Conservation (phyloP, 2,113 vertebrate genomes). For the Lipophrys pholis region DNA sequence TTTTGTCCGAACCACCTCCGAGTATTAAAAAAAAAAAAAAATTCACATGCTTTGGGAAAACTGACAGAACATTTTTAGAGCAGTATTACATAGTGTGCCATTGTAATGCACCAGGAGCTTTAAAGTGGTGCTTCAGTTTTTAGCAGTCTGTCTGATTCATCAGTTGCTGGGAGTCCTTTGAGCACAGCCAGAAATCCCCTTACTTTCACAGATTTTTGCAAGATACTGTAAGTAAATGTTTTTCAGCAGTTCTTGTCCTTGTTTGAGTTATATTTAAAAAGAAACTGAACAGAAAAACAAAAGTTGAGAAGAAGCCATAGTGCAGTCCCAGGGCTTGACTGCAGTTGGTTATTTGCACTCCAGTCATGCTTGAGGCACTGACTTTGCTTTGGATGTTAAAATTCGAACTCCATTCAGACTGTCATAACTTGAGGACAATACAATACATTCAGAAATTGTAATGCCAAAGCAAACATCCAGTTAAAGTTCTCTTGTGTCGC, state of each 20-base stretch:
- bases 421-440: not conserved
- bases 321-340: slow-evolving; percentile 11
- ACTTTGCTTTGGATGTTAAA: slow-evolving; percentile 34
- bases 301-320: not conserved
- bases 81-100: slow-evolving; percentile 37
- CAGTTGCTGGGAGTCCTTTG: slow-evolving; percentile 57
- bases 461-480: slow-evolving; percentile 3
- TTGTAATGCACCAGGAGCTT: slow-evolving; percentile 57
- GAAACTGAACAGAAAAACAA: too few relatives aligned
- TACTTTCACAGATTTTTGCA: slow-evolving; percentile 21
- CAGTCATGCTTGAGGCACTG: slow-evolving; percentile 2
- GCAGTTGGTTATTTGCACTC: slow-evolving; percentile 9
- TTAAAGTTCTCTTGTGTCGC: slow-evolving; percentile 1
- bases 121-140: slow-evolving; percentile 62
- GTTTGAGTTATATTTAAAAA: slow-evolving; percentile 2
- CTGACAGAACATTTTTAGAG: slow-evolving; percentile 60
- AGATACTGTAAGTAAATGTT: slow-evolving; percentile 32
- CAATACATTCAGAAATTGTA: not conserved
- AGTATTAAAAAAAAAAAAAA: slow-evolving; percentile 56
- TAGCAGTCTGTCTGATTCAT: slow-evolving; percentile 64
- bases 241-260: slow-evolving; percentile 32
- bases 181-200: slow-evolving; percentile 53
- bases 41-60: slow-evolving; percentile 67
- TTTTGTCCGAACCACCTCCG: slow-evolving; percentile 64
- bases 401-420: not conserved